A percentile compares a stretch with the other conserved stretches of the same genome.
These are phyloP conservation scores for Amphiprion percula DNA, from an alignment of 2,113 vertebrate species.

Conservation along the genomic window DNA sequence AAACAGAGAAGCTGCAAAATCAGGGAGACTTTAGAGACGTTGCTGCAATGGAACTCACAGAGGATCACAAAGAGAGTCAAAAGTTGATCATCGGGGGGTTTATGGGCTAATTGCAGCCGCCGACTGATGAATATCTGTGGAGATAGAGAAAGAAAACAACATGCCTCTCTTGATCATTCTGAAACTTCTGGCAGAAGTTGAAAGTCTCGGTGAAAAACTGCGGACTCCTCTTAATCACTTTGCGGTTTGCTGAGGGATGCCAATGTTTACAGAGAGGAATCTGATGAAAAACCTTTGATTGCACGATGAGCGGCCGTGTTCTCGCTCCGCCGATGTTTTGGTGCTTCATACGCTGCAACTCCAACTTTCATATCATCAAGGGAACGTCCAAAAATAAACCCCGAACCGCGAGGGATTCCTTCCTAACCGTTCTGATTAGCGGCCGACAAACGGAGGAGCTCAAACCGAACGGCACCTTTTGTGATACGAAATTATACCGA, in stretches of 20 bases:
- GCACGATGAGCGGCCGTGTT: slow-evolving; percentile 61
- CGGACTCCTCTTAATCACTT: slow-evolving; percentile 72
- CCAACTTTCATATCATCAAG: slow-evolving; percentile 57
- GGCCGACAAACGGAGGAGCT: slow-evolving; percentile 49
- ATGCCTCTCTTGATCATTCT: slow-evolving; percentile 70
- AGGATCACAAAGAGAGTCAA: slow-evolving; percentile 59
- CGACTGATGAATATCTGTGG: slow-evolving; percentile 69
- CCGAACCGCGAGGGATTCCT: slow-evolving; percentile 52
- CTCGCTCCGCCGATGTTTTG: slow-evolving; percentile 57
- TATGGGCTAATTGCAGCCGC: slow-evolving; percentile 52
- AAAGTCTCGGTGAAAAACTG: slow-evolving; percentile 70
- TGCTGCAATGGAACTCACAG: slow-evolving; percentile 51
- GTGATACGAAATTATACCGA: slow-evolving; percentile 35
- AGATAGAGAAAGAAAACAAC: slow-evolving; percentile 73
- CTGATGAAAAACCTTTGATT: slow-evolving; percentile 80
- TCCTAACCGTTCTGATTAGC: slow-evolving; percentile 55
- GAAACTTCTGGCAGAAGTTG: slow-evolving; percentile 74
- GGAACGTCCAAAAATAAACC: slow-evolving; percentile 60
- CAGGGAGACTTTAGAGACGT: slow-evolving; percentile 35
- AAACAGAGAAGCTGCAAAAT: slow-evolving; percentile 48
- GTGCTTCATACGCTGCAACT: slow-evolving; percentile 37
- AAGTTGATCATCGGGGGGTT: slow-evolving; percentile 58
- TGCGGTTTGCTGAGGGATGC: slow-evolving; percentile 74
- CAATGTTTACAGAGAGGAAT: slow-evolving; percentile 79
- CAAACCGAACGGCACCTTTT: slow-evolving; percentile 56